Conservation (phyloP, 2,113 vertebrate genomes). For the Craseonycteris thonglongyai region DNA sequence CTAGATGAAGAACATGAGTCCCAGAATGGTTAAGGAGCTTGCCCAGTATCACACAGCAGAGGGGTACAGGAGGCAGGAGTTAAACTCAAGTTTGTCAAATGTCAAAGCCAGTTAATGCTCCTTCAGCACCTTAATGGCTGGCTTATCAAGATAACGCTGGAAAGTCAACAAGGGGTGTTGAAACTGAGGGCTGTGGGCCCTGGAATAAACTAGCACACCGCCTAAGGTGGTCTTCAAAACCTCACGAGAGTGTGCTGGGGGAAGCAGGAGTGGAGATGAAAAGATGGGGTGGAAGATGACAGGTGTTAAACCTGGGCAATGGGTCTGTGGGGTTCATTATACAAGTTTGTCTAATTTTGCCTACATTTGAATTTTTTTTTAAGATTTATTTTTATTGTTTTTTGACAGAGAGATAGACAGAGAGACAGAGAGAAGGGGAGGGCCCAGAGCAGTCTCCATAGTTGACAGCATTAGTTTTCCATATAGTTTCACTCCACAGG, state of each 20-base stretch:
- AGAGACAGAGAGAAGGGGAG: too few relatives aligned
- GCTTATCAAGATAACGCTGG: background rate
- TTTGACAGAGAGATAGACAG: too few relatives aligned
- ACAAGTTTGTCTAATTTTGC: background rate
- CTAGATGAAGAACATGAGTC: background rate
- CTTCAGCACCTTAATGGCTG: background rate
- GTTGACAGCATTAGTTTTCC: too few relatives aligned
- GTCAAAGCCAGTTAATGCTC: background rate
- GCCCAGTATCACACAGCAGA: background rate
- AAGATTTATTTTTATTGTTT: too few relatives aligned
- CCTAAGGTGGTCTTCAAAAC: background rate
- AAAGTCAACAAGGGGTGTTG: background rate
- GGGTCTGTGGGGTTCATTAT: background rate
- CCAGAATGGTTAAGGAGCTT: background rate
- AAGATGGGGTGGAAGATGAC: background rate
- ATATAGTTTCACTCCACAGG: too few relatives aligned
- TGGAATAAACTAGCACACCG: background rate
- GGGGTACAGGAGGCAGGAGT: background rate
- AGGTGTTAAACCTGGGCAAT: background rate
- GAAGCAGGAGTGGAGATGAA: background rate
- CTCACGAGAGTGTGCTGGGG: accelerated
- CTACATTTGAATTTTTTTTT: background rate
- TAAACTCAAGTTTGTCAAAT: background rate
- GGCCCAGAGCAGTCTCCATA: too few relatives aligned
- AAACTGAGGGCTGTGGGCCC: background rate